Evolutionary conservation across 2,888 invertebrate species (phyloP), one percentile per base, ranked within the genome.

Genomic region (Osmoderma eremita): DNA sequence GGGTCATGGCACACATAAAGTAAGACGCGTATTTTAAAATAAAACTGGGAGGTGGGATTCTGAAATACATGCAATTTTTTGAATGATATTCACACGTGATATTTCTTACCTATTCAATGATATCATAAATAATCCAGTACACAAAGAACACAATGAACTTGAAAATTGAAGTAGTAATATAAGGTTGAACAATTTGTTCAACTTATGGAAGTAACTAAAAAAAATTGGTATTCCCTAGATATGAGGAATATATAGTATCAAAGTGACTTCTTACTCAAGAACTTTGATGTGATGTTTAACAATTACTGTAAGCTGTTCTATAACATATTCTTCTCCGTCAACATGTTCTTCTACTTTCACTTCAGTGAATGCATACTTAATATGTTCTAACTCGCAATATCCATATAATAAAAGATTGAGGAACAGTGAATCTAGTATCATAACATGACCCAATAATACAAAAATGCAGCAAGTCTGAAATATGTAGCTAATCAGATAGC

Each of bases 321-420:
- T 12, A 12, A 58, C 39, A 1, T 15, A 6, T 24, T 58, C 17
- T 8, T 45, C 58, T 22, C 8, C 42, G 10, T n/a, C n/a, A 38
- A 15, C 17, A 13, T 12, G 12, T 4, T 22, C n/a, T 1, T 41
- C 13, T 1, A 22, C 12, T 15, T 58, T 39, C 42, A 58, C 6
- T 22, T 15, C 42, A 10, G n/a, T 12, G 15, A 58, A 24, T 10
- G 42, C 58, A 24, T 45, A 18, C 17, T 58, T 58, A n/a, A 58
- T 24, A 15, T 58, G 42, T 8, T 58, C 58, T 15, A 58, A n/a
- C 24, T 58, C 58, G 17, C 58, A 45, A 15, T 42, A 58, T 3
- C 42, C 58, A 8, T 24, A 30, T 12, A 24, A 15, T 10, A 58
- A n/a, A 4, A 58, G 17, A 4, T 18, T 42, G 10, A 58, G 24